A percentile compares a stretch with the other conserved stretches of the same genome.
Evolutionary conservation across 2,797 vertebrate genomes (phyloP).

Genomic region (Galagoides demidoff): DNA sequence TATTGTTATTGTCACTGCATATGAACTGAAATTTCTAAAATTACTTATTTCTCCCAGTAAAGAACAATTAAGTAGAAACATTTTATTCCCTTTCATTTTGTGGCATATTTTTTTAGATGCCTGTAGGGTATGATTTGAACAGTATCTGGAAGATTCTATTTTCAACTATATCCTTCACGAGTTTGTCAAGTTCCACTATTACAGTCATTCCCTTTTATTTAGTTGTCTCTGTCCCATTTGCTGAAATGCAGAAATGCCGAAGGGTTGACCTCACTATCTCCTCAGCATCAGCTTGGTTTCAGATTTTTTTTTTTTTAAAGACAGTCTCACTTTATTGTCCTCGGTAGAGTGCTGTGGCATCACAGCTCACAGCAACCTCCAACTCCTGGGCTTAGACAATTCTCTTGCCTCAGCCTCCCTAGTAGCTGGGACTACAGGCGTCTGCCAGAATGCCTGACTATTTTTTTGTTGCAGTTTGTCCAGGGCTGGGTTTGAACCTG

Average conservation of each 20-base stretch:
- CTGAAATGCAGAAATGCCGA: slow-evolving; percentile 12
- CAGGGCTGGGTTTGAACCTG: no score
- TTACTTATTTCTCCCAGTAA: background rate
- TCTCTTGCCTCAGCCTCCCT: no score
- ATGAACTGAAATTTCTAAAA: background rate
- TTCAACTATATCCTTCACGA: background rate
- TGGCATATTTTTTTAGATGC: background rate
- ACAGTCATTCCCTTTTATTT: background rate
- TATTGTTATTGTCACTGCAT: background rate
- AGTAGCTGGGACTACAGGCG: no score
- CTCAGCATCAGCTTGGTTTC: background rate
- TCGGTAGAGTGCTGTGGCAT: no score
- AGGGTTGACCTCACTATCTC: background rate
- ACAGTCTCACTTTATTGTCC: no score
- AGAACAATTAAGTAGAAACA: background rate
- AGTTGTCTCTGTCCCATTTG: background rate
- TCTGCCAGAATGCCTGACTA: no score
- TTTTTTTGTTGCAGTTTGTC: no score
- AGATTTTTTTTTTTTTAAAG: background rate
- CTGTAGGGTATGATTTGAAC: background rate
- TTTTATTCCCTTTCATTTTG: slow-evolving; percentile 13
- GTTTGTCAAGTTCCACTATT: background rate
- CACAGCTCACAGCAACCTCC: no score
- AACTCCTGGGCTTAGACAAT: no score
- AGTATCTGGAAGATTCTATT: background rate